Conservation (phyloP, 2,113 vertebrate genomes). For the Myiozetetes cayanensis region DNA sequence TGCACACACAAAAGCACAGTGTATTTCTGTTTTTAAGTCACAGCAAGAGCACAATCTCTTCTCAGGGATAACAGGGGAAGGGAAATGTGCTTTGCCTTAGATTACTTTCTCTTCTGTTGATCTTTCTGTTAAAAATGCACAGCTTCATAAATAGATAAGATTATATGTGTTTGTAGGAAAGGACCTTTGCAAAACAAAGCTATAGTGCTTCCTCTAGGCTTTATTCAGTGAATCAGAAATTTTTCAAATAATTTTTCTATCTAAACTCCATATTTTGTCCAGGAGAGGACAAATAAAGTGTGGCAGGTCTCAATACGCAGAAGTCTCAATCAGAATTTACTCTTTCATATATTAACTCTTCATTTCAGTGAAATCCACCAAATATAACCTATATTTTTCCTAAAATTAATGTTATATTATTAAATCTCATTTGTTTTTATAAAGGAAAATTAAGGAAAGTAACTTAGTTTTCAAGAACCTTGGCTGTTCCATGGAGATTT, state of each 20-base stretch:
- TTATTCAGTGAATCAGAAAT: neutral
- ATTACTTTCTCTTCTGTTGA: neutral
- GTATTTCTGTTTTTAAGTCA: neutral
- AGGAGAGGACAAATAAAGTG: neutral
- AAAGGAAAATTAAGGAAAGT: neutral
- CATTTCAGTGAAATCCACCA: neutral
- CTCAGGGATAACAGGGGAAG: neutral
- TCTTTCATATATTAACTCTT: neutral
- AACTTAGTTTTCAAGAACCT: neutral
- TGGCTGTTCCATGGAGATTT: neutral
- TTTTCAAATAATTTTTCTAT: neutral
- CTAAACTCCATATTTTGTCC: neutral
- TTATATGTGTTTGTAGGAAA: neutral
- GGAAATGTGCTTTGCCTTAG: neutral
- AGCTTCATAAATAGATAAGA: neutral
- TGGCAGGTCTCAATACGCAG: neutral
- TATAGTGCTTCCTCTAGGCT: neutral
- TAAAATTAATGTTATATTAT: neutral
- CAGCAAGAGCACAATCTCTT: neutral
- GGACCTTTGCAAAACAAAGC: neutral
- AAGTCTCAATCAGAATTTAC: neutral
- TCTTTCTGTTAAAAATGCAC: neutral
- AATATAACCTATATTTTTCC: neutral
- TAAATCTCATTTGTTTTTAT: neutral
- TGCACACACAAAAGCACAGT: neutral